A percentile compares a stretch with the other conserved stretches of the same genome.
Conservation (phyloP, 2,888 invertebrate genomes). For the Trachelus iudaicus region DNA sequence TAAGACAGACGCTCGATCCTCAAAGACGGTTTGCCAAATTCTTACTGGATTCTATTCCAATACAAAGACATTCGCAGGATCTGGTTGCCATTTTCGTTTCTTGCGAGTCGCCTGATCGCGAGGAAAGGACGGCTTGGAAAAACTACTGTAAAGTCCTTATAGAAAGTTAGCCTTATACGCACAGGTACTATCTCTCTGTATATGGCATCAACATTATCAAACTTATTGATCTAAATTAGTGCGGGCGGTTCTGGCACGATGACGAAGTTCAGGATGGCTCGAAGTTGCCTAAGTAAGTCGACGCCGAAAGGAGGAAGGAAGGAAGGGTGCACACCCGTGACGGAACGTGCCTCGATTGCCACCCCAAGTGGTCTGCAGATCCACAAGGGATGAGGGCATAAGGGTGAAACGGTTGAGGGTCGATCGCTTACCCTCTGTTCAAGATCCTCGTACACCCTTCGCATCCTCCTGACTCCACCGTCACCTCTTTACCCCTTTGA, state of each 20-base stretch:
- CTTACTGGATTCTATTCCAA: not conserved
- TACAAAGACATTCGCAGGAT: not conserved
- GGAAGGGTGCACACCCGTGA: not conserved
- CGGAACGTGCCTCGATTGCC: not conserved
- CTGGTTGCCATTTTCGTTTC: not conserved
- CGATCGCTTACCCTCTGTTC: not conserved
- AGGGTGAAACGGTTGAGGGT: not conserved
- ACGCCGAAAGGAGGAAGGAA: not conserved
- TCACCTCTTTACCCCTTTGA: not conserved
- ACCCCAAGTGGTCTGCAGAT: not conserved
- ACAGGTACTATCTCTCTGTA: not conserved
- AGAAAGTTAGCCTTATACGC: not conserved
- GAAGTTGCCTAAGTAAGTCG: not conserved
- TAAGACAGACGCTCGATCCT: not conserved
- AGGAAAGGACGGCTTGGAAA: not conserved
- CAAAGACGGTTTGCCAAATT: not conserved
- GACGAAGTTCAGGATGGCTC: not conserved
- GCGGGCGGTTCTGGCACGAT: not conserved
- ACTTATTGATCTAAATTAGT: not conserved
- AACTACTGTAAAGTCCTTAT: not conserved
- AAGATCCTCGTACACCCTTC: not conserved
- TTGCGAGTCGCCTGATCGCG: not conserved
- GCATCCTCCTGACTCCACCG: not conserved
- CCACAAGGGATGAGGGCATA: not conserved
- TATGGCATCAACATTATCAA: not conserved